Base-by-base conservation (phyloP, 2,888 invertebrate species). In the Gisinianus flammeolus region DNA sequence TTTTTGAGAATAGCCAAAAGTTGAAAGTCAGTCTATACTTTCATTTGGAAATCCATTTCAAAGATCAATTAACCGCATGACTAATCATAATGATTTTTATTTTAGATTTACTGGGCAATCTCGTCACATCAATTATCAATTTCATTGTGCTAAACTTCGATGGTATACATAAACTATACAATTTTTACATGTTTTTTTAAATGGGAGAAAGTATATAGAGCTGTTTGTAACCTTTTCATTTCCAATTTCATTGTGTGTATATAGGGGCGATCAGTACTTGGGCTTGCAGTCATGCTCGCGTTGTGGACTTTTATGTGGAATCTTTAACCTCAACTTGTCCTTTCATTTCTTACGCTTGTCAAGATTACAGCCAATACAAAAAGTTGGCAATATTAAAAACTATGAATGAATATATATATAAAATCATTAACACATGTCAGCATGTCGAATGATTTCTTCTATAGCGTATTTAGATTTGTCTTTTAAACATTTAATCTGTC, bases 291-390 rank as follows among this genome's bases (percentile, higher is more conserved):
- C 85, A 85, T 69, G 79, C 77, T 52, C 77, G 85, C 28, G 83
- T 83, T 62, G 82, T 81, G 28, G 82, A 83, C 19, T 85, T 81
- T 69, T 85, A 80, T 54, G 83, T 81, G 10, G 85, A 85, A 76
- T 84, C 85, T 35, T 81, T 85, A n/a, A 58, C 85, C 66, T 83
- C 85, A 1, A 78, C 80, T 12, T 88, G 87, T 81, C 86, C 87
- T 2, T 88, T 87, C 79, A 85, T 83, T 22, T 86, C 86, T 3
- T 87, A 85, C 81, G 83, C 83, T 5, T 88, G 88, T 81, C 81
- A 83, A 19, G 86, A 82, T 74, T 85, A 85, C 73, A 85, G 84
- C 35, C 85, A 86, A n/a, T 88, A 86, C 80, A 66, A 82, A 64
- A 81, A 82, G 85, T 85, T 81, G 71, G 81, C 19, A 67, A 16